Percentiles rank a stretch among this genome's conserved stretches.
Evolutionary conservation across 2,888 invertebrate genomes (phyloP).

Genomic region (Tetragonula carbonaria): DNA sequence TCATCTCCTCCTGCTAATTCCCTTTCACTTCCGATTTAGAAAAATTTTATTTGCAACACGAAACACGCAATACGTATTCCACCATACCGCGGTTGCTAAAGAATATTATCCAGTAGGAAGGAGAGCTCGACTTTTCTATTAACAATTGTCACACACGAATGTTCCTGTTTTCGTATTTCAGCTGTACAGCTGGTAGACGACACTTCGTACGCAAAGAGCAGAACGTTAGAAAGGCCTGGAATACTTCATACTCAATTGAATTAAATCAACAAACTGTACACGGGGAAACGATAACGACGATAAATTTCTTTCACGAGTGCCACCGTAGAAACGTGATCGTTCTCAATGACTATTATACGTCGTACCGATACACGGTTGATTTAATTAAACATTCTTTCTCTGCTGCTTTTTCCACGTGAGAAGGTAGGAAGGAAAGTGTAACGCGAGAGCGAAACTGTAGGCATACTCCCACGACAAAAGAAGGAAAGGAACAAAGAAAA

Average conservation of each 20-base stretch:
- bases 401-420: not conserved
- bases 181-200: not conserved
- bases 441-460: not conserved
- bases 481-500: not conserved
- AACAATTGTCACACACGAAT: not conserved
- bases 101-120: slow-evolving; percentile 9
- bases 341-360: not conserved
- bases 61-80: too few species aligned
- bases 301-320: not conserved
- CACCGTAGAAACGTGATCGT: not conserved
- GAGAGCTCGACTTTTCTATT: not conserved
- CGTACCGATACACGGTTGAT: not conserved
- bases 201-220: not conserved
- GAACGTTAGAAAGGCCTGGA: not conserved
- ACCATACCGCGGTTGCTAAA: too few species aligned
- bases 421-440: not conserved
- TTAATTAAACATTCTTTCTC: not conserved
- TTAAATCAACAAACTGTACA: not conserved
- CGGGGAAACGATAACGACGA: not conserved
- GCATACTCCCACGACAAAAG: not conserved
- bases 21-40: slow-evolving; percentile 5
- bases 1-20: slow-evolving; percentile 22
- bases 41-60: not conserved
- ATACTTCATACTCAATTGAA: not conserved
- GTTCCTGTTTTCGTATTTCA: not conserved